Evolutionary conservation across 2,113 vertebrate genomes (phyloP).

Genomic region (Urocynchramus pylzowi): DNA sequence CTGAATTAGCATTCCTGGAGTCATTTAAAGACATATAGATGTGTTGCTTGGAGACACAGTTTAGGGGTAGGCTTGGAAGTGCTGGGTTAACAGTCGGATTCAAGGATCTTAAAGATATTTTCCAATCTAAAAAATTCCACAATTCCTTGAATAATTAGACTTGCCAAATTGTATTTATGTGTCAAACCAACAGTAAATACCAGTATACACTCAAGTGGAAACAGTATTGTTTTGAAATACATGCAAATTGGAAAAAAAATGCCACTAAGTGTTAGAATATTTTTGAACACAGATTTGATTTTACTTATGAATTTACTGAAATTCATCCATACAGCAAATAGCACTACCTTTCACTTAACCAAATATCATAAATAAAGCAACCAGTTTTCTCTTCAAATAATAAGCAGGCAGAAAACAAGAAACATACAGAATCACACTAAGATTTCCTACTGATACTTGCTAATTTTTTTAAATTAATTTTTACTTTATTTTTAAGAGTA

Average conservation of each 20-base stretch:
- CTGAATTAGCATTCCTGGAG: neutral
- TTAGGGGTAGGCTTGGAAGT: neutral
- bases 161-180: neutral
- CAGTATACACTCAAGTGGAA: neutral
- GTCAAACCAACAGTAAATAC: neutral
- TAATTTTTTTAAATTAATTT: neutral
- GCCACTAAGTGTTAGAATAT: neutral
- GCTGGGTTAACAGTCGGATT: neutral
- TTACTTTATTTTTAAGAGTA: neutral
- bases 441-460: neutral
- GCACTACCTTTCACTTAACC: neutral
- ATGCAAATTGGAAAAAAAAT: neutral
- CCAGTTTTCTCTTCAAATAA: neutral
- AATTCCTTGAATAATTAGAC: neutral
- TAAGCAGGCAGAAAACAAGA: neutral
- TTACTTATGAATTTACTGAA: neutral
- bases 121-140: neutral
- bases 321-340: neutral
- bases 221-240: neutral
- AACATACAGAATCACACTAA: neutral
- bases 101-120: neutral
- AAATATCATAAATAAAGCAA: neutral
- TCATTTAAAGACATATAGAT: rapidly evolving
- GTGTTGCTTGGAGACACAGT: too few relatives aligned
- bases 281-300: neutral